These are phyloP conservation scores for Melanerpes formicivorus DNA, from an alignment of 2,113 vertebrate species.

Conservation along the genomic window DNA sequence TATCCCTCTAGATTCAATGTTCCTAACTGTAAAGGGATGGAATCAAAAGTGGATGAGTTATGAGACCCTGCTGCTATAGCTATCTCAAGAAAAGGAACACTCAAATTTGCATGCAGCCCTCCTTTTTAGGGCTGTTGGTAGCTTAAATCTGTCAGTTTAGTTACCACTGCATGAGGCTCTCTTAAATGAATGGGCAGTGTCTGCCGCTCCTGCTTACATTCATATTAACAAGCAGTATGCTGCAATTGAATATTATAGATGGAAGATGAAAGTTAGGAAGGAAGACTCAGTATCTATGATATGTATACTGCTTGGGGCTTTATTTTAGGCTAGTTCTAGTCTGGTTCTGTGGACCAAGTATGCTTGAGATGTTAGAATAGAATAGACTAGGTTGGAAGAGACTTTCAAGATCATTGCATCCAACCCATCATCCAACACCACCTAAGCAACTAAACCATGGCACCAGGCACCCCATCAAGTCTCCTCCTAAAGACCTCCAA, in stretches of 20 bases:
- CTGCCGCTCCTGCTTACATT: not conserved
- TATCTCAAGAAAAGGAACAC: not conserved
- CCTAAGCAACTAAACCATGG: too few relatives aligned
- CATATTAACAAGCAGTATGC: not conserved
- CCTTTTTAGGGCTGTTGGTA: not conserved
- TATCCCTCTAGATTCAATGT: not conserved
- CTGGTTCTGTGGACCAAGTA: not conserved
- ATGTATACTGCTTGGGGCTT: not conserved
- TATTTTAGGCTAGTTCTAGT: not conserved
- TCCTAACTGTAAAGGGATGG: not conserved
- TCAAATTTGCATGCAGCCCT: not conserved
- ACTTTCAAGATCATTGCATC: too few relatives aligned
- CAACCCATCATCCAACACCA: too few relatives aligned
- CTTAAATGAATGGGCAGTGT: not conserved
- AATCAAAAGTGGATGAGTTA: not conserved
- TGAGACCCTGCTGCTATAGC: not conserved
- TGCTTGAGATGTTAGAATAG: not conserved
- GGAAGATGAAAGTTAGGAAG: not conserved
- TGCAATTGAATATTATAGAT: not conserved
- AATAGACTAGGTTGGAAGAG: too few relatives aligned
- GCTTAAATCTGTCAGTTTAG: not conserved
- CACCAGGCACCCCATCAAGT: too few relatives aligned
- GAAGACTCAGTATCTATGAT: accelerated
- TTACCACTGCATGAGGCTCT: not conserved
- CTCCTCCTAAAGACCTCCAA: too few relatives aligned